Evolutionary conservation across 1,140 invertebrate genomes (phyloP), one percentile per base, ranked within the genome.

Genomic region (Aphidius ervi): DNA sequence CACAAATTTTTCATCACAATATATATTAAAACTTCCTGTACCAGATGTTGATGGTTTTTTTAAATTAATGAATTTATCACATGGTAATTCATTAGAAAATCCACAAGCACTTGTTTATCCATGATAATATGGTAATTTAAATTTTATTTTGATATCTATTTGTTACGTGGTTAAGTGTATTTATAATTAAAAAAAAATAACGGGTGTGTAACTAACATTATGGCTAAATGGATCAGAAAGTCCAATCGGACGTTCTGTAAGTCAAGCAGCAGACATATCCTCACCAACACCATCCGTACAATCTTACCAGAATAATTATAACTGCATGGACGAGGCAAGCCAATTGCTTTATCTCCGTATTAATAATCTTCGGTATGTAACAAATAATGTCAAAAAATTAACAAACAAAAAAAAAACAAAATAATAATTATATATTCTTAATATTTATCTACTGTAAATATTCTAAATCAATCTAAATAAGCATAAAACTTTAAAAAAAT

Each of bases 301-400:
- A 70, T 76, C 70, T 71, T 72, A 73, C 64, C 75, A 74, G 57
- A 71, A 73, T 71, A 76, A 78, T 71, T 70, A 71, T 64, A 71
- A 69, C 73, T 78, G 75, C 74, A 76, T 74, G 73, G 77, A 79
- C 64, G 76, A 79, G 73, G 75, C 75, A 70, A 78, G 72, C 69
- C 70, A 77, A 65, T 78, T 79, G 73, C 73, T 80, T 78, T 76
- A 76, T 68, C 75, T n/a, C n/a, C n/a, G 70, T 73, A 71, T 74
- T n/a, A n/a, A n/a, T 64, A 72, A 69, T 67, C 72, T 69, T 71
- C 76, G 78, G 78, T 80, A 77, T 61, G 74, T 76, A 3, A 23
- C 23, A 23, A 23, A 23, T 23, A 23, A 23, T 23, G 23, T 23
- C 62, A 67, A 58, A 46, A 7, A 55, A 55, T 23, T 45, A 55